Conservation (phyloP, 2,888 invertebrate species). For the Lithophane socia region DNA sequence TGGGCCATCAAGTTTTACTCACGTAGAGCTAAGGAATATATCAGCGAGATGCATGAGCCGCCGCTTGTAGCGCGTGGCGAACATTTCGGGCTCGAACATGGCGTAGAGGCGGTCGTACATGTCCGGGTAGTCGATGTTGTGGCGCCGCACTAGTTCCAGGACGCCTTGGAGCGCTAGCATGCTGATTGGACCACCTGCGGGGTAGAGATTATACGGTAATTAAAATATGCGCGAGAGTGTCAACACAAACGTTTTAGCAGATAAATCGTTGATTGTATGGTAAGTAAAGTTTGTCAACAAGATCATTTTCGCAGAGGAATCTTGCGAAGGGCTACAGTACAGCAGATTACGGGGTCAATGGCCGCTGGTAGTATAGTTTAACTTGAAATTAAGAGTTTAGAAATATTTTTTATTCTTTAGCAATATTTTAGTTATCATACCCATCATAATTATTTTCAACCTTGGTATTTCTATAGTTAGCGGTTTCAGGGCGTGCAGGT, state of each 20-base stretch:
- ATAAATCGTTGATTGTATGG: too few relatives aligned
- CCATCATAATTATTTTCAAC: not conserved
- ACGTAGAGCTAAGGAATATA: conserved; percentile 97
- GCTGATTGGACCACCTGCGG: conserved; percentile 95
- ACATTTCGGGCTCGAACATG: conserved; percentile 97
- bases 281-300: too few relatives aligned
- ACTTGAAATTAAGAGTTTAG: not conserved
- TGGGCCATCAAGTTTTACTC: conserved; percentile 81
- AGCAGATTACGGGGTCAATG: not conserved
- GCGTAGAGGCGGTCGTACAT: conserved; percentile 98
- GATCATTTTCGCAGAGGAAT: too few relatives aligned
- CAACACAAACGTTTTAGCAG: too few relatives aligned
- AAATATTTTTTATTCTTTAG: not conserved
- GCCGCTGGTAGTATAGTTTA: not conserved
- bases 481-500: not conserved
- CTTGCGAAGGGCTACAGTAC: not conserved
- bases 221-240: not conserved
- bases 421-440: not conserved
- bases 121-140: conserved; percentile 98
- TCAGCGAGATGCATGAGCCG: conserved; percentile 97
- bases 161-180: conserved; percentile 98
- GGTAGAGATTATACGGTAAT: not conserved
- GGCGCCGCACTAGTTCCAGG: conserved; percentile 96
- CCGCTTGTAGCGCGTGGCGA: conserved; percentile 97
- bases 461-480: not conserved